phyloP scores from a whole-genome alignment of 1,140 invertebrate genomes.

The Acromyrmex charruanus region DNA sequence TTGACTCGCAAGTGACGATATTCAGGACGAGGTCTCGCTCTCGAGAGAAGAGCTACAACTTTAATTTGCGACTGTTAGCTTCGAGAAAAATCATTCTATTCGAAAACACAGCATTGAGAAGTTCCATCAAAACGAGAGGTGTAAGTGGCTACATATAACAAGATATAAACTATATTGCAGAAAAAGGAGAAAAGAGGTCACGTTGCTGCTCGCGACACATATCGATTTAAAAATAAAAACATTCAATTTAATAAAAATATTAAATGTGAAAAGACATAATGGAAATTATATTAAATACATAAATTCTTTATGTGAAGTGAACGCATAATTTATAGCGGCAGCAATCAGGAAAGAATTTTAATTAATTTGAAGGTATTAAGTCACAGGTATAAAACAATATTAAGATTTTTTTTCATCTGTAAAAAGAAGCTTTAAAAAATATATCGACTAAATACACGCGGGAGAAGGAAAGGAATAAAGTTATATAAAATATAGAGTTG shows the following conservation, averaged over 20 bases:
- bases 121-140: neutral
- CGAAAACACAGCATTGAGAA: neutral
- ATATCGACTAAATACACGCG: neutral
- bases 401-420: neutral
- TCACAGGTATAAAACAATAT: neutral
- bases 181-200: conserved; percentile 8
- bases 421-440: neutral
- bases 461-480: neutral
- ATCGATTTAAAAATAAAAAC: neutral
- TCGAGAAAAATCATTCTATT: neutral
- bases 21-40: conserved; percentile 51
- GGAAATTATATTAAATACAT: neutral
- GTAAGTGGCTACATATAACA: neutral
- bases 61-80: conserved; percentile 18
- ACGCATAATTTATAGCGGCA: neutral
- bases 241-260: neutral
- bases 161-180: neutral
- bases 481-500: conserved; percentile 7
- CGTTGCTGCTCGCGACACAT: neutral
- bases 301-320: neutral
- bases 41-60: conserved; percentile 18
- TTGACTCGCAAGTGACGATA: conserved; percentile 40
- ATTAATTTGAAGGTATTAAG: neutral
- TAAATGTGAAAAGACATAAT: neutral
- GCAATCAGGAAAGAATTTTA: neutral